Evolutionary conservation across 2,888 invertebrate species (phyloP).

Genomic region (Noctua janthe): DNA sequence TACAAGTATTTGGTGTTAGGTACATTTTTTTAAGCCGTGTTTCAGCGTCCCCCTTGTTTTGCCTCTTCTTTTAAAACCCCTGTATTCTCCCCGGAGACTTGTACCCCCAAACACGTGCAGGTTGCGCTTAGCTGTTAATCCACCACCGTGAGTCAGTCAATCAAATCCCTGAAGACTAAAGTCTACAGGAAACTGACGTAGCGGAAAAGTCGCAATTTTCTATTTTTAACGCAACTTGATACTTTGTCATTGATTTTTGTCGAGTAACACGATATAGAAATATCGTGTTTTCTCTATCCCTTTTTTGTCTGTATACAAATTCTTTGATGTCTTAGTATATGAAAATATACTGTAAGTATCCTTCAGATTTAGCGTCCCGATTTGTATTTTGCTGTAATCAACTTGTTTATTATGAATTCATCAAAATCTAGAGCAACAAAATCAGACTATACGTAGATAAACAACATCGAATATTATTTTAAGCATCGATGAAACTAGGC

Average conservation of each 20-base stretch:
- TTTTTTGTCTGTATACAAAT: background rate
- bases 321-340: background rate
- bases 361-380: background rate
- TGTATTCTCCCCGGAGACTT: slow-evolving; percentile 22
- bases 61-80: slow-evolving; percentile 3
- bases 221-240: slow-evolving; percentile 10
- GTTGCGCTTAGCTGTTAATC: slow-evolving; percentile 25
- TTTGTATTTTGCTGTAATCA: background rate
- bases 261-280: background rate
- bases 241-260: slow-evolving; percentile 11
- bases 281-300: background rate
- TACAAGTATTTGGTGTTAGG: background rate
- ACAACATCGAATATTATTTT: slow-evolving; percentile 36
- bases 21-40: background rate
- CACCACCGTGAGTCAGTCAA: slow-evolving; percentile 16
- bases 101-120: slow-evolving; percentile 27
- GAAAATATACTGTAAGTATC: background rate
- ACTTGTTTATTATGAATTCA: slow-evolving; percentile 28
- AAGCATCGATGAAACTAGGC: background rate
- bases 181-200: slow-evolving; percentile 17
- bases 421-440: slow-evolving; percentile 15
- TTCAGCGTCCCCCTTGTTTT: background rate
- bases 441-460: slow-evolving; percentile 1
- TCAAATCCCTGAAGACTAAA: slow-evolving; percentile 30
- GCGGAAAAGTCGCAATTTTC: background rate